Evolutionary conservation across 2,888 invertebrate species (phyloP).

Genomic region (Deilephila elpenor): DNA sequence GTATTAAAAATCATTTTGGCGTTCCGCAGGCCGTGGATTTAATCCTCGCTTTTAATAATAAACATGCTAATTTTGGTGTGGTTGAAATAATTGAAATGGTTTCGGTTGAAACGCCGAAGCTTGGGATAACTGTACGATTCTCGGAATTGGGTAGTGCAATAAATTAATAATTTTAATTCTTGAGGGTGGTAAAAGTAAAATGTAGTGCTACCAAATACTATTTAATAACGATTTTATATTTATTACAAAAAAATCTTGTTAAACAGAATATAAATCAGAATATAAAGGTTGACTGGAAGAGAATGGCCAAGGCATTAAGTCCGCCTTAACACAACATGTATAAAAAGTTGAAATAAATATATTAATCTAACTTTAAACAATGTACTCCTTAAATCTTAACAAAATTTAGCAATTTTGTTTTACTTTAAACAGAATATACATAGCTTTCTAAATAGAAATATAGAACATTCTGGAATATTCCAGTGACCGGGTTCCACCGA

Average conservation of each 20-base stretch:
- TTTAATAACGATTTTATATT: too few relatives aligned
- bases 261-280: too few relatives aligned
- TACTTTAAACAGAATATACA: too few relatives aligned
- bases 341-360: too few relatives aligned
- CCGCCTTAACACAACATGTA: too few relatives aligned
- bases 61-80: conserved; percentile 41
- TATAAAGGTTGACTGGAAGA: too few relatives aligned
- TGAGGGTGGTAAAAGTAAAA: neutral
- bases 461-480: conserved; percentile 3
- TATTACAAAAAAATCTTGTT: too few relatives aligned
- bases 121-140: neutral
- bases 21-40: conserved; percentile 51
- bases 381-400: too few relatives aligned
- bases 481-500: conserved; percentile 4
- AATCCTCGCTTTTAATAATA: conserved; percentile 60
- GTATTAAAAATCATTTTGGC: conserved; percentile 64
- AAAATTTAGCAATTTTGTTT: too few relatives aligned
- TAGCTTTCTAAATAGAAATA: neutral
- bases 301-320: too few relatives aligned
- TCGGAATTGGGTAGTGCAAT: neutral
- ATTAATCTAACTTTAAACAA: too few relatives aligned
- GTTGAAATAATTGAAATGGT: conserved; percentile 29
- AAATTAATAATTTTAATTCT: neutral
- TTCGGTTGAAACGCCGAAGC: conserved; percentile 2
- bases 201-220: neutral